Percentiles rank a stretch among this genome's conserved stretches.
These are phyloP conservation scores for Leptinotarsa peninsularis DNA, from an alignment of 2,888 invertebrate genomes.

Conservation along the genomic window DNA sequence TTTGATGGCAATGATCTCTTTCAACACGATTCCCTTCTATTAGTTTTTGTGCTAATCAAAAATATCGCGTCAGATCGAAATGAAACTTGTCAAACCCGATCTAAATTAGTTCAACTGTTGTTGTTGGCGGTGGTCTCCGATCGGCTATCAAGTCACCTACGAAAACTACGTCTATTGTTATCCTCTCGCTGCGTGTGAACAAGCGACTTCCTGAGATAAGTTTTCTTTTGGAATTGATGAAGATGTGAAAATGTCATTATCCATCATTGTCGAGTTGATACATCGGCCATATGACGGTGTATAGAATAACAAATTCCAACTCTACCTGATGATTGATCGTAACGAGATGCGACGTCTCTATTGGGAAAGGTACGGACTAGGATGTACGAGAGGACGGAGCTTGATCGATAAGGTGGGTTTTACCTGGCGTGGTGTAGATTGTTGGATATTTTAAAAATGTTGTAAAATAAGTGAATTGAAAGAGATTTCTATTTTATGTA, in stretches of 20 bases:
- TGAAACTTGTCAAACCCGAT: neutral
- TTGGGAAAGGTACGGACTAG: conserved; percentile 32
- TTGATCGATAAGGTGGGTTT: conserved; percentile 24
- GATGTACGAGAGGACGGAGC: conserved; percentile 17
- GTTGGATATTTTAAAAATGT: neutral
- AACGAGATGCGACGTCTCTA: conserved; percentile 35
- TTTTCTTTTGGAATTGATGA: conserved; percentile 28
- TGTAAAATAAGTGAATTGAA: neutral
- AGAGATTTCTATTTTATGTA: neutral
- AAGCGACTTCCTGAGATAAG: conserved; percentile 7
- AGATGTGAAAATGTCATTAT: conserved; percentile 42
- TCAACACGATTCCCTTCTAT: neutral
- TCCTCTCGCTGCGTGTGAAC: conserved; percentile 15
- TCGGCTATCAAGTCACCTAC: neutral
- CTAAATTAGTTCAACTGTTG: neutral
- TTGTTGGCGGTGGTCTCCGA: neutral
- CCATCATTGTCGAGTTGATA: conserved; percentile 45
- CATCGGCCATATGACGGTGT: conserved; percentile 28
- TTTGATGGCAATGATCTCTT: no score
- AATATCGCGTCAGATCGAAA: neutral
- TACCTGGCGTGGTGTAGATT: neutral
- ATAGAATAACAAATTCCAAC: conserved; percentile 37
- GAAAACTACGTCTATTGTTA: neutral
- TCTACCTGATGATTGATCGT: conserved; percentile 42
- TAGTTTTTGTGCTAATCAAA: neutral